These are phyloP conservation scores for Trilocha varians DNA, from an alignment of 2,888 invertebrate genomes.

Conservation along the genomic window DNA sequence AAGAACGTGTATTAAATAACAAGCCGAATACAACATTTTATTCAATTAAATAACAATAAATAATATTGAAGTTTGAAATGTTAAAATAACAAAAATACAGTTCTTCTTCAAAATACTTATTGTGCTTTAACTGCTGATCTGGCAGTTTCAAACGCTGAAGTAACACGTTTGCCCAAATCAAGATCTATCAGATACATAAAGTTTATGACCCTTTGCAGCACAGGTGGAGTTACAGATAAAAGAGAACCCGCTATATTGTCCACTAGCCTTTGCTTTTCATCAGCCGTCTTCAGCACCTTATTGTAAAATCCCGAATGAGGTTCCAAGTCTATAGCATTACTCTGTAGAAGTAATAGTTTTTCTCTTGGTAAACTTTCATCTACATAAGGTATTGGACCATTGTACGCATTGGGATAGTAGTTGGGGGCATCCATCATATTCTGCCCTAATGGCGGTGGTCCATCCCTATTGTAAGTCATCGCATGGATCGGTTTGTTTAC, in stretches of 20 bases:
- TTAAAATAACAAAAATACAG: no score
- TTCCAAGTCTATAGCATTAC: slow-evolving; percentile 21
- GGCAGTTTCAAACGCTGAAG: slow-evolving; percentile 2
- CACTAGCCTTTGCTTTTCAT: slow-evolving; percentile 7
- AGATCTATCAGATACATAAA: slow-evolving; percentile 7
- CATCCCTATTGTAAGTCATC: slow-evolving; percentile 26
- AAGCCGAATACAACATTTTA: no score
- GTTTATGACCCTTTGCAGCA: slow-evolving; percentile 7
- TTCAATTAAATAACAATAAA: no score
- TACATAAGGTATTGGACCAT: slow-evolving; percentile 27
- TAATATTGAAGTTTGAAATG: no score
- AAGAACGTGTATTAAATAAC: no score
- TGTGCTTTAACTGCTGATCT: background rate
- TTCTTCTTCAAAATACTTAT: background rate
- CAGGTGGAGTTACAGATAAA: slow-evolving; percentile 7
- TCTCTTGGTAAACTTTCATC: slow-evolving; percentile 18
- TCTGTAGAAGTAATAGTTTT: slow-evolving; percentile 18
- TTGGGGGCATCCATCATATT: slow-evolving; percentile 26
- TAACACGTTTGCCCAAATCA: slow-evolving; percentile 8
- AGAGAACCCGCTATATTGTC: slow-evolving; percentile 5
- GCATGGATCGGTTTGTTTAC: slow-evolving; percentile 24
- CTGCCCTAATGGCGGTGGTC: slow-evolving; percentile 19
- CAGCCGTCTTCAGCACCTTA: slow-evolving; percentile 46
- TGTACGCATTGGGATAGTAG: slow-evolving; percentile 31
- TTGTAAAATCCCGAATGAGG: slow-evolving; percentile 84